phyloP scores from a whole-genome alignment of 2,888 invertebrate species.

The Phortica okadai region DNA sequence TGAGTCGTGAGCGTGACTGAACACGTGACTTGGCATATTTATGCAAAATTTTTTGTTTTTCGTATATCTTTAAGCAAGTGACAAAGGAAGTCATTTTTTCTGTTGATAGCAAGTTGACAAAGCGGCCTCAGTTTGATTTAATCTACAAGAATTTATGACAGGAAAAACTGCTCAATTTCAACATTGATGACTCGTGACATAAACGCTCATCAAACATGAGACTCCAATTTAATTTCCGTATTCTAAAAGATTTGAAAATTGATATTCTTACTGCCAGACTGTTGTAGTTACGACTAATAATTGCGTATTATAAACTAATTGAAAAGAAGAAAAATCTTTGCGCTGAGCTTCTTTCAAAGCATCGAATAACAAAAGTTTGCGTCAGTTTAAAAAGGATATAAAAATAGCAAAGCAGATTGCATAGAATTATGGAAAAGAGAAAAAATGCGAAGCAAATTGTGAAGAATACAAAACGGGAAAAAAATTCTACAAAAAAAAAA shows the following conservation, averaged over 20 bases:
- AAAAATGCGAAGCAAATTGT: neutral
- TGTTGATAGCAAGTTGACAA: no score
- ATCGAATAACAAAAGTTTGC: conserved; percentile 16
- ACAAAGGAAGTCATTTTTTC: no score
- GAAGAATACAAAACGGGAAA: neutral
- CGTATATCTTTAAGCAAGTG: neutral
- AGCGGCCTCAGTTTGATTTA: no score
- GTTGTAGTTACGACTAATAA: neutral
- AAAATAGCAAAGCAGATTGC: neutral
- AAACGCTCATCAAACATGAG: no score
- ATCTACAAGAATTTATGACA: no score
- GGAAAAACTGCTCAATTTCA: no score
- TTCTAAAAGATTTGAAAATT: no score
- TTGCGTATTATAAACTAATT: neutral
- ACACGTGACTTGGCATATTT: neutral
- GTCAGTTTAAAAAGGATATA: neutral
- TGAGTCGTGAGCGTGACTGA: neutral
- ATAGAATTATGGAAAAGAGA: neutral
- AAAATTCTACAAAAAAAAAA: no score
- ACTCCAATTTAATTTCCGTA: no score
- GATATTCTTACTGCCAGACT: neutral
- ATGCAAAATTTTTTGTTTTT: neutral
- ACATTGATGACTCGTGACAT: no score
- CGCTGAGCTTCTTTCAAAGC: neutral
- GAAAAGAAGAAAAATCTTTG: neutral